Evolutionary conservation across 1,140 invertebrate genomes (phyloP), one percentile per base, ranked within the genome.

Genomic region (Drosophila tropicalis): DNA sequence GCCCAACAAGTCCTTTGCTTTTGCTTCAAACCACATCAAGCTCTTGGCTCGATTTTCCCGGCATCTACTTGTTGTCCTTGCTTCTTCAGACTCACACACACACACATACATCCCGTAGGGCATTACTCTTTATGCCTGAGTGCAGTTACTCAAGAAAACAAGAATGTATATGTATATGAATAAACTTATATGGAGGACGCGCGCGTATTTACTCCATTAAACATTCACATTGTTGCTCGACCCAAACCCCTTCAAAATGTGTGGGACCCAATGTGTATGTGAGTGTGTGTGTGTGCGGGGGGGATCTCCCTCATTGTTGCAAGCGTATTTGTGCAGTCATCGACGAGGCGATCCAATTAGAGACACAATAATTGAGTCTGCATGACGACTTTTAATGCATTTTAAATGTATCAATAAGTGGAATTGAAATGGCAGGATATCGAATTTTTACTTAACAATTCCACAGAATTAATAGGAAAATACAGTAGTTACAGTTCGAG

Each of bases 81-180:
- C 67, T 34, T 34, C 67, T 41, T 40, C 15, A 40, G 61, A 64
- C 77, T 62, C 51, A 67, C 36, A 36, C 34, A 12, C 36, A 39
- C 36, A 1, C 36, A 39, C 36, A 13, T 12, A 64, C 77, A 76
- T 67, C 66, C 79, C 79, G 62, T 40, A 54, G 79, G 79, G 75
- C 84, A 79, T 77, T 73, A 79, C 70, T 83, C 69, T 76, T 73
- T 69, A 64, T 71, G 79, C 71, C 70, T 79, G 57, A 67, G 51
- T 87, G 76, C 79, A 86, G 65, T 69, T 78, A 47, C 15, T 44
- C 41, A 47, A 65, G 56, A 19, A 51, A 51, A 60, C 41, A 12
- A 40, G 47, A 36, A 29, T 12, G 3, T 13, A 41, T 36, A 9
- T 39, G 12, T 36, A 9, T 34, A 12, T 36, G 36, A 13, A 25